These are phyloP conservation scores for Agriopis leucophaearia DNA, from an alignment of 2,888 invertebrate species.

Conservation along the genomic window DNA sequence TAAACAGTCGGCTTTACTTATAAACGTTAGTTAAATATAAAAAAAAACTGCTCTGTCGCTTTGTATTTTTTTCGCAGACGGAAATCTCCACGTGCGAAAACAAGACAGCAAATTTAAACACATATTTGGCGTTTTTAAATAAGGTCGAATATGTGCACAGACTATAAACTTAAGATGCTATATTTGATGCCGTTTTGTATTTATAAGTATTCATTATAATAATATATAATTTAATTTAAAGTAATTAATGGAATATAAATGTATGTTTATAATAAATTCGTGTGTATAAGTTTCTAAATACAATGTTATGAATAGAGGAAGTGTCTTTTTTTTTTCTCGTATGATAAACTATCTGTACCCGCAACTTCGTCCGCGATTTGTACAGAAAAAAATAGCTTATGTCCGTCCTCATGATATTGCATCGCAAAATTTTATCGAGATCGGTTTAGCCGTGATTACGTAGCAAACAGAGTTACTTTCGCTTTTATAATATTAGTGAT, in stretches of 20 bases:
- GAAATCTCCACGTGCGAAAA: background rate
- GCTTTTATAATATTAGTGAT: too few species aligned
- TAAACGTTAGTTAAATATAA: too few species aligned
- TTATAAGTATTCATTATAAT: constrained; percentile 14
- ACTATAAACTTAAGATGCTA: background rate
- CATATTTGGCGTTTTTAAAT: too few species aligned
- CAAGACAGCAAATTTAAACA: too few species aligned
- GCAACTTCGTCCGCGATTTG: too few species aligned
- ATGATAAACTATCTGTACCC: too few species aligned
- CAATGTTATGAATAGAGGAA: constrained; percentile 7
- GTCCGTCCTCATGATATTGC: too few species aligned
- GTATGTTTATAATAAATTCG: constrained; percentile 8
- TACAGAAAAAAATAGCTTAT: too few species aligned
- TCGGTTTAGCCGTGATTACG: too few species aligned
- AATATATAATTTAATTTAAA: constrained; percentile 1
- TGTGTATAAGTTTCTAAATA: constrained; percentile 15
- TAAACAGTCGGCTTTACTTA: background rate
- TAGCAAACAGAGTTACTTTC: too few species aligned
- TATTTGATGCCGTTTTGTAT: constrained; percentile 25
- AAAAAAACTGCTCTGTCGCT: constrained; percentile 7
- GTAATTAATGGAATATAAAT: background rate
- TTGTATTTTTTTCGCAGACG: constrained; percentile 3
- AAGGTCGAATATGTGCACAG: background rate
- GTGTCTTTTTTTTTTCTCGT: background rate
- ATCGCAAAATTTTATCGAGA: too few species aligned